Evolutionary conservation across 2,113 vertebrate genomes (phyloP), one percentile per base, ranked within the genome.

Genomic region (Oncorhynchus gorbuscha): DNA sequence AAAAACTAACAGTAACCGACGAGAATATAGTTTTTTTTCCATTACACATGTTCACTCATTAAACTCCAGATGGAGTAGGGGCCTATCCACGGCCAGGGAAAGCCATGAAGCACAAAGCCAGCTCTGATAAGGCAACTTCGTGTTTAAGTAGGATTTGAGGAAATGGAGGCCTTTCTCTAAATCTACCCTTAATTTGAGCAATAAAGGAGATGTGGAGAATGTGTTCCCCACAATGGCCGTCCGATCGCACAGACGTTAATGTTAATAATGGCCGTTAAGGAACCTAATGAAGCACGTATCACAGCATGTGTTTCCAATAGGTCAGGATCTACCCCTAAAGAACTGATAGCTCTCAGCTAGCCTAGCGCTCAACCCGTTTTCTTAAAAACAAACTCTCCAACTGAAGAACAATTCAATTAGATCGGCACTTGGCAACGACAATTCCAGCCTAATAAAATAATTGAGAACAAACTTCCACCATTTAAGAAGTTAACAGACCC

Each of bases 61-160:
- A 89, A 88, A 84, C 72, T 64, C 88, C 84, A 92, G 88, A 87
- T 89, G 86, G 79, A 80, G 85, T 5, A 55, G 51, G 13, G 84
- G 8, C 82, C 81, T 45, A 16, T 66, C 39, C 65, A 16, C 5
- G 5, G 68, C 55, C 78, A 88, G 68, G 35, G 73, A 79, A 73
- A 65, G 81, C 69, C 82, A 83, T 20, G 64, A 55, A 74, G 73
- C 75, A 72, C 81, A 77, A 71, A 75, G 18, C 81, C 28, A 49
- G 30, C 62, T 58, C 9, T 4, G 64, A 79, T 79, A 75, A 66
- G 75, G 74, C 45, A 71, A 70, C 13, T 72, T 35, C n/a, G 59
- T 22, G 73, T 70, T 68, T 77, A 71, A 78, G 73, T 9, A 9
- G 71, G 59, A 72, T 67, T 70, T 70, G 24, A 48, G 55, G 7